Base-by-base conservation (phyloP, 2,888 invertebrate species). In the Zaprionus obscuricornis region DNA sequence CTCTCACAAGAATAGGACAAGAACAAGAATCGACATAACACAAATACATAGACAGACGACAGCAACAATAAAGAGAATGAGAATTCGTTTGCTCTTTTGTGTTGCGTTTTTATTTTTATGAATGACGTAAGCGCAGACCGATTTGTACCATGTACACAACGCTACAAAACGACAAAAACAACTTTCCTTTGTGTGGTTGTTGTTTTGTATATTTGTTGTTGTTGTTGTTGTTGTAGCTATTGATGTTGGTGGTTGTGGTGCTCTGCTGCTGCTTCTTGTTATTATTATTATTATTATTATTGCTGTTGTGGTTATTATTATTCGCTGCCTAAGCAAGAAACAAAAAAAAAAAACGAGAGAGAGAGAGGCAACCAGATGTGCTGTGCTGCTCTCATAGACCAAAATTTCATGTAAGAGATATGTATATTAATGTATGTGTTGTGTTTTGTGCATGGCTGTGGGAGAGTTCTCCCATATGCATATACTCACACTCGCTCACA, bases 61-160 rank as follows among this genome's bases (percentile, higher is more conserved):
- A 40, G 34, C 64, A 58, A 49, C 49, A 62, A 62, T 49, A 55
- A 56, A 34, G 18, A 40, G 49, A 56, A 34, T 51, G 40, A 24
- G 40, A 63, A 34, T 43, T 59, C 33, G 36, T 47, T 59, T 55
- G 49, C 65, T 70, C 74, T 65, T 40, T 63, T 42, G 58, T 45
- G 46, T 46, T 67, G 56, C 56, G 64, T 50, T 81, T 81, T 67
- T 85, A 81, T 78, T 81, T 85, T 82, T 78, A 82, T 82, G 78
- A 82, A 82, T 82, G 81, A 82, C 81, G 81, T 82, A 82, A 82
- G 85, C 82, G 64, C 46, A 26, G 57, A 64, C 54, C 45, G 69
- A 74, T 71, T 47, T 52, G 57, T 64, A 36, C 60, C 57, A 20
- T 57, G 60, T 59, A 45, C n/a, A 54, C 57, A 40, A 54, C 27